These are phyloP conservation scores for Xestia c-nigrum DNA, from an alignment of 2,888 invertebrate species.

Conservation along the genomic window DNA sequence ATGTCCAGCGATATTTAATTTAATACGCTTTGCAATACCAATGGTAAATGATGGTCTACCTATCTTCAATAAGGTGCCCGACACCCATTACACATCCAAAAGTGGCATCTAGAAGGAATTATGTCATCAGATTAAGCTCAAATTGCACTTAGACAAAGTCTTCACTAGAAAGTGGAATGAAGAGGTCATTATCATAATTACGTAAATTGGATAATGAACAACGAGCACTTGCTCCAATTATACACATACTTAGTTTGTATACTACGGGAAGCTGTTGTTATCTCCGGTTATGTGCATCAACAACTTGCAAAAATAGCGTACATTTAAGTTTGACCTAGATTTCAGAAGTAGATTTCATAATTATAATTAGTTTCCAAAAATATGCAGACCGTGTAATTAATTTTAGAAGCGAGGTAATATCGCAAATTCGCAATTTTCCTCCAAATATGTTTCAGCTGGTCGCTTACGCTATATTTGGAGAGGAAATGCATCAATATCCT, in stretches of 20 bases:
- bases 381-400: conserved; percentile 27
- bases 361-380: conserved; percentile 17
- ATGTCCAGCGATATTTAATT: no score
- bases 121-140: conserved; percentile 9
- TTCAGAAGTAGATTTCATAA: conserved; percentile 25
- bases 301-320: conserved; percentile 33
- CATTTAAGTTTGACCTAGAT: conserved; percentile 38
- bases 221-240: conserved; percentile 57
- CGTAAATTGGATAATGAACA: conserved; percentile 66
- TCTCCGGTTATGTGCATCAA: conserved; percentile 24
- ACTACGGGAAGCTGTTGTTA: conserved; percentile 42
- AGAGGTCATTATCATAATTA: conserved; percentile 49
- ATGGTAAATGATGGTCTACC: not conserved
- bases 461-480: not conserved
- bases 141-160: conserved; percentile 37
- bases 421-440: conserved; percentile 27
- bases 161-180: conserved; percentile 57
- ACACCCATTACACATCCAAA: not conserved
- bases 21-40: not conserved
- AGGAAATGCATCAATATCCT: conserved; percentile 21
- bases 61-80: not conserved
- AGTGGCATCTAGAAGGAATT: not conserved
- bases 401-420: conserved; percentile 30
- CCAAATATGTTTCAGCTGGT: not conserved
- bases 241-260: conserved; percentile 12